A percentile compares a stretch with the other conserved stretches of the same genome.
phyloP scores from a whole-genome alignment of 2,888 invertebrate genomes.

The Drosophila niveifrons region DNA sequence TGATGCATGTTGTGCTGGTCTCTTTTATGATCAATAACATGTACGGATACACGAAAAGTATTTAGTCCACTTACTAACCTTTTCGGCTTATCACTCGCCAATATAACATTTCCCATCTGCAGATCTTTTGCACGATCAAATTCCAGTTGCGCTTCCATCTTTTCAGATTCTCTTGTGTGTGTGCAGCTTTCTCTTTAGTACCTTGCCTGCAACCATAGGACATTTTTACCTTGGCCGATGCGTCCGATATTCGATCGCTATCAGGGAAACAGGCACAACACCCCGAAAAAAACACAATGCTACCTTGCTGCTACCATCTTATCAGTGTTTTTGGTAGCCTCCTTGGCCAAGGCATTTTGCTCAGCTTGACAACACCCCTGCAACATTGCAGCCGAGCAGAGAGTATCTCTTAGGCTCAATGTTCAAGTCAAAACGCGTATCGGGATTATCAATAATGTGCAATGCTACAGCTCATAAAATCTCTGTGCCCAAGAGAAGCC shows the following conservation, averaged over 20 bases:
- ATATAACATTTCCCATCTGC: conserved; percentile 43
- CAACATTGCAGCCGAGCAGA: conserved; percentile 25
- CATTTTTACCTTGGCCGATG: conserved; percentile 46
- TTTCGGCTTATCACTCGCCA: conserved; percentile 39
- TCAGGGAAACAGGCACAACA: conserved; percentile 68
- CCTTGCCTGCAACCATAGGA: conserved; percentile 6
- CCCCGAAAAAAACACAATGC: conserved; percentile 67
- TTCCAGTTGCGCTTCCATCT: conserved; percentile 66
- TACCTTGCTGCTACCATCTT: conserved; percentile 45
- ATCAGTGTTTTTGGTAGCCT: conserved; percentile 42
- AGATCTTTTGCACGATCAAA: conserved; percentile 61
- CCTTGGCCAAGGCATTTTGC: conserved; percentile 48
- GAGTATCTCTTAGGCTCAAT: conserved; percentile 42
- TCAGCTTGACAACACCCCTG: conserved; percentile 74
- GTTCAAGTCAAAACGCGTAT: conserved; percentile 65
- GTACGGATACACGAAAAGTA: conserved; percentile 15
- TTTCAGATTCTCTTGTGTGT: conserved; percentile 41
- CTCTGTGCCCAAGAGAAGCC: conserved; percentile 44
- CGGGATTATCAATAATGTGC: conserved; percentile 78
- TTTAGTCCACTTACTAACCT: conserved; percentile 53
- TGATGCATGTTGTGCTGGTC: conserved; percentile 15
- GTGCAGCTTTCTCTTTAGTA: conserved; percentile 65
- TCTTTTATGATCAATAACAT: conserved; percentile 22
- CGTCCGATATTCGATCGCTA: conserved; percentile 59
- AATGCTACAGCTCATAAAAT: conserved; percentile 78